Conservation (phyloP, 2,797 vertebrate species). For the Oreonectes daqikongensis region DNA sequence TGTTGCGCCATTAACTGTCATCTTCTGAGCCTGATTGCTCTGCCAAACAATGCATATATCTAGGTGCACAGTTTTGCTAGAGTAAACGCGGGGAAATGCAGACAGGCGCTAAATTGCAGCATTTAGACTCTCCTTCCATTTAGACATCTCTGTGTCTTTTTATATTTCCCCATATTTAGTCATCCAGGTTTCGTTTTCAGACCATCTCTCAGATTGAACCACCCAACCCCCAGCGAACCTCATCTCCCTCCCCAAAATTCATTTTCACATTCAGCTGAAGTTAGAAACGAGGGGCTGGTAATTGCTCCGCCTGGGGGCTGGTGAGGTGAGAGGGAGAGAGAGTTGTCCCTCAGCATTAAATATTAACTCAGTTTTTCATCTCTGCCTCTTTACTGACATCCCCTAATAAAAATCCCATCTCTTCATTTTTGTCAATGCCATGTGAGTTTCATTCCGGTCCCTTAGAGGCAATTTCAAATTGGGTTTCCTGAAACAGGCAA, state of each 20-base stretch:
- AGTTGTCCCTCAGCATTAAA: slow-evolving; percentile 76
- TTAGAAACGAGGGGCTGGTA: slow-evolving; percentile 57
- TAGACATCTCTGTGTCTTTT: slow-evolving; percentile 16
- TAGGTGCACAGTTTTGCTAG: slow-evolving; percentile 66
- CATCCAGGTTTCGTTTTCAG: slow-evolving; percentile 3
- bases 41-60: slow-evolving; percentile 72
- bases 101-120: slow-evolving; percentile 62
- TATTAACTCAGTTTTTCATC: slow-evolving; percentile 81
- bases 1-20: slow-evolving; percentile 65
- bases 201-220: slow-evolving; percentile 36
- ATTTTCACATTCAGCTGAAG: slow-evolving; percentile 47
- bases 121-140: slow-evolving; percentile 39
- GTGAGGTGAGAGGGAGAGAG: slow-evolving; percentile 44
- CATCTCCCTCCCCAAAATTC: slow-evolving; percentile 35
- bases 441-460: slow-evolving; percentile 45
- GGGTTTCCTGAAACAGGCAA: slow-evolving; percentile 23
- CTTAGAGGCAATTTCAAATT: slow-evolving; percentile 39
- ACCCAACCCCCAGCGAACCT: slow-evolving; percentile 53
- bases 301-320: slow-evolving; percentile 73
- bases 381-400: slow-evolving; percentile 73
- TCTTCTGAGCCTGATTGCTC: slow-evolving; percentile 70
- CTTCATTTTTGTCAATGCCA: slow-evolving; percentile 48
- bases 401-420: slow-evolving; percentile 73
- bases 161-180: slow-evolving; percentile 23
- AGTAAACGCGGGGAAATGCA: slow-evolving; percentile 66